Base-by-base conservation (phyloP, 2,797 vertebrate species). In the Pampus argenteus region DNA sequence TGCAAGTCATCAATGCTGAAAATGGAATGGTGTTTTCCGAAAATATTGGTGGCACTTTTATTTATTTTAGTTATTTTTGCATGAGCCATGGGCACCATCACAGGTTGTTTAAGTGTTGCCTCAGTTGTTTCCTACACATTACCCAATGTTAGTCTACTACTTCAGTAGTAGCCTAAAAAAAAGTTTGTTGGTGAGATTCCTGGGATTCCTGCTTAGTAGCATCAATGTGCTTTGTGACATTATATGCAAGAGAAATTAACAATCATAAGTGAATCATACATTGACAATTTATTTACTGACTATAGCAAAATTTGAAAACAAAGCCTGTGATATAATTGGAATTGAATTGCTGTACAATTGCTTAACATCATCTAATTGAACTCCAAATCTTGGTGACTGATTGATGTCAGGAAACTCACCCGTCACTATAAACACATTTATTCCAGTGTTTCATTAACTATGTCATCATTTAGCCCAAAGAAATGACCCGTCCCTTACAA, bases 391-490 rank as follows among this genome's bases (percentile, higher is more conserved):
- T 74, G 42, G 48, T 72, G 28, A 86, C 40, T 20, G 23, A 71
- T 6, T 55, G 50, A 82, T 61, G 51, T 68, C 71, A 72, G 62
- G 65, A 58, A 76, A 72, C 66, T 70, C 71, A 59, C 54, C 64
- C 34, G 28, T 64, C 45, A 34, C 28, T 50, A 68, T 61, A 61
- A 67, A 66, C 66, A 74, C 22, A 14, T 80, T 67, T 44, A 69
- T 82, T 71, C 17, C 23, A 58, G 2, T 61, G 55, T 80, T 63
- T 82, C 54, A 63, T 74, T 51, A 48, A 66, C 57, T 18, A 71
- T 82, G 69, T 79, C 75, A 76, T 84, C 40, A 70, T 83, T 80
- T 62, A 83, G 66, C 82, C 85, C 83, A 91, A 88, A 91, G 66
- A 88, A 84, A 57, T 76, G 25, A 80, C 66, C 60, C 64, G 86